phyloP scores from a whole-genome alignment of 1,140 invertebrate species.

The Drosophila pallidifrons region DNA sequence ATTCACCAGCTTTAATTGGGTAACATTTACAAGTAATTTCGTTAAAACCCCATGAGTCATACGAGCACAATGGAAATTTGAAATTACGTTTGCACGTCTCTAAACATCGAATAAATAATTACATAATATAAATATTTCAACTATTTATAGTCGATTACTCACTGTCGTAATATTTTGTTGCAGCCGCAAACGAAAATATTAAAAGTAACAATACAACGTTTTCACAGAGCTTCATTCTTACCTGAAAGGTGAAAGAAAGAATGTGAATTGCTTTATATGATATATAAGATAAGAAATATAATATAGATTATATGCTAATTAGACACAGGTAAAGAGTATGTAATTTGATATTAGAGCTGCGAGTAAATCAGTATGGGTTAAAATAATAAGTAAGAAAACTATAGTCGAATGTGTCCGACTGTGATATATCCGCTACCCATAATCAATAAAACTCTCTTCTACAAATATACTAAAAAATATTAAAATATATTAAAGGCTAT shows the following conservation, averaged over 20 bases:
- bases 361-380: no score
- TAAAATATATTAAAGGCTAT: no score
- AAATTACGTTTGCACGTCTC: slow-evolving; percentile 15
- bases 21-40: background rate
- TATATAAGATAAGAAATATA: no score
- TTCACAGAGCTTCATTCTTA: background rate
- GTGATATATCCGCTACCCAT: no score
- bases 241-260: background rate
- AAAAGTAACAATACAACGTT: background rate
- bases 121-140: no score
- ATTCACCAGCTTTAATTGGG: background rate
- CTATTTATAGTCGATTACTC: background rate
- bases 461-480: no score
- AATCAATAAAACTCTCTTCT: no score
- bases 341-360: no score
- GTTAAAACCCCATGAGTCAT: background rate
- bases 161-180: slow-evolving; percentile 11
- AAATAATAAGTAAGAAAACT: no score
- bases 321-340: background rate
- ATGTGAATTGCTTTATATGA: no score
- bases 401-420: no score
- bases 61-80: background rate
- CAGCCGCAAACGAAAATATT: background rate
- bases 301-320: background rate
- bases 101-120: background rate